Base-by-base conservation (phyloP, 1,140 invertebrate species). In the Drosophila nannoptera region DNA sequence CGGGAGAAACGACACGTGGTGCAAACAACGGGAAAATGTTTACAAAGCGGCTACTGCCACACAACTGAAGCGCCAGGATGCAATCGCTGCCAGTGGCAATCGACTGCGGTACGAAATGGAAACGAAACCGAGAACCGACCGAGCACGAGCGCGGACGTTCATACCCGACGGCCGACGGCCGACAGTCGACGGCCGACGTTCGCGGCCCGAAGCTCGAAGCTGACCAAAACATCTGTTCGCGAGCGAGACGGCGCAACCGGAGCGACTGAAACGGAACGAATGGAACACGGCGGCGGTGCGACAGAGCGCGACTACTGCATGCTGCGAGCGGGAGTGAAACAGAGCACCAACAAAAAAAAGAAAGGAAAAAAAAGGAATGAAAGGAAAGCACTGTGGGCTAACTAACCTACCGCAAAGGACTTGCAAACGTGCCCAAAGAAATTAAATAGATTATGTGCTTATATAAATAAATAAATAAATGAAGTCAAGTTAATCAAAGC, bases 1-100 rank as follows among this genome's bases (percentile, higher is more conserved):
- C 65, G 55, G 59, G 38, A 86, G 69, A 75, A 84, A 84, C 72
- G 75, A 72, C 77, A 64, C 78, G 78, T 64, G 58, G 50, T 73
- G 78, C 80, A 75, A 73, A 73, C 69, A 68, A 73, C 77, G 78
- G 45, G 62, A 71, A 61, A 71, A 68, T 83, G 78, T 83, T 78
- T 80, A 80, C 80, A 84, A 83, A 83, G 76, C 80, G 80, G 80
- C 78, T 84, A 73, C 77, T 84, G 78, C 80, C 80, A 78, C 78
- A 80, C 80, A 84, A 83, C 78, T 83, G 80, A 83, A 58, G 52
- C 63, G 68, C 75, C 78, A 78, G 75, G 78, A 83, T 83, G 78
- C 78, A 69, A 45, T 65, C 64, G 61, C 66, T 53, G 46, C 45
- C 45, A 9, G 40, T 12, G 40, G 62, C 61, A 63, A 62, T 55